Evolutionary conservation across 2,888 invertebrate genomes (phyloP), one percentile per base, ranked within the genome.

Genomic region (Eupithecia dodoneata): DNA sequence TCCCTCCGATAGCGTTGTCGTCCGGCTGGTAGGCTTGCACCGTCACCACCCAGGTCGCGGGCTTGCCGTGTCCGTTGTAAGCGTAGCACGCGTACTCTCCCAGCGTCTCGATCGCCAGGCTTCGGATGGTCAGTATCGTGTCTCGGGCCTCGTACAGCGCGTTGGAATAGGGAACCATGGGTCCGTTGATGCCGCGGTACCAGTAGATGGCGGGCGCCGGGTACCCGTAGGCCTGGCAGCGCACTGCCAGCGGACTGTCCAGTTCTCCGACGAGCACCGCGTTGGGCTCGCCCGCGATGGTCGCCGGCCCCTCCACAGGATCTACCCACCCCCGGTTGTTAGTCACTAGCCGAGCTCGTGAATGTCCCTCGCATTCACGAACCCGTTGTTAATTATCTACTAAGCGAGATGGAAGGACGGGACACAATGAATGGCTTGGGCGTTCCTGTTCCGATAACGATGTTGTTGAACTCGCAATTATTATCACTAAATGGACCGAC

Each of bases 1-100:
- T 70, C 41, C 83, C 85, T 81, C 84, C 73, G 71, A 69, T 81
- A 91, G 92, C 15, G 92, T 87, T 74, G 13, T 96, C 96, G n/a
- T 97, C 96, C 0, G 97, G 97, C 30, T 97, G 97, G 81, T 96
- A 92, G 0, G 97, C 97, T 86, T 96, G 96, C 15, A 99, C 95
- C 0, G 96, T 96, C 9, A 98, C 96, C 15, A 97, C 96, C 96
- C 97, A 97, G 71, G 97, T 97, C 0, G 97, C 97, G 6, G 98
- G 97, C 83, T 96, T 96, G 13, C 97, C 97, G 10, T 96, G 89
- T 3, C 98, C 98, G 88, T 99, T 99, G 91, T 97, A 99, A 5
- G 98, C 99, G 87, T 98, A 97, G 88, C 99, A 99, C 7, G 97
- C 97, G 93, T 99, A 99, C 72, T 97, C 96, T 5, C 99, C 99